These are phyloP conservation scores for Iselma pallidipennis DNA, from an alignment of 2,888 invertebrate genomes.

Conservation along the genomic window DNA sequence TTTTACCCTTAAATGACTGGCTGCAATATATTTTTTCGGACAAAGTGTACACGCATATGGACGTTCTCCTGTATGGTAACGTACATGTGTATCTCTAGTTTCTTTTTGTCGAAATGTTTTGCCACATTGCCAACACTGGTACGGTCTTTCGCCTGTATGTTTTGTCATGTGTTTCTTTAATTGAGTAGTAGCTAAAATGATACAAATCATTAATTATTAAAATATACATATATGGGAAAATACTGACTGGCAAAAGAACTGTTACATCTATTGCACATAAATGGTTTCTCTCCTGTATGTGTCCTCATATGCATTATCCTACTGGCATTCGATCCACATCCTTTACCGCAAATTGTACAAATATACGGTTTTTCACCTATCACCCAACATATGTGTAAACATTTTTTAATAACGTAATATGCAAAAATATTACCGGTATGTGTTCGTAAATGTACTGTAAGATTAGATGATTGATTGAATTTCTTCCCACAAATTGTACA, in stretches of 20 bases:
- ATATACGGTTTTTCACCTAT: conserved; percentile 47
- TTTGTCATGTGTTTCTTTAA: conserved; percentile 51
- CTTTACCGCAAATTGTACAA: conserved; percentile 50
- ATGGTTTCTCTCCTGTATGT: conserved; percentile 52
- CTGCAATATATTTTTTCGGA: conserved; percentile 52
- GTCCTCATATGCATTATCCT: conserved; percentile 49
- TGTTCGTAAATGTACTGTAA: conserved; percentile 47
- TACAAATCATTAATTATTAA: conserved; percentile 2
- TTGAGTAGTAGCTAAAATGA: conserved; percentile 48
- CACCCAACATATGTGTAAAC: neutral
- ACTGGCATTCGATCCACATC: conserved; percentile 46
- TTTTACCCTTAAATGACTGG: conserved; percentile 51
- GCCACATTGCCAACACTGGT: conserved; percentile 54
- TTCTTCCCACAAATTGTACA: conserved; percentile 51
- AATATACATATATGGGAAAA: neutral
- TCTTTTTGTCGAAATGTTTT: conserved; percentile 53
- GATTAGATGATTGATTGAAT: conserved; percentile 51
- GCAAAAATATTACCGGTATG: conserved; percentile 48
- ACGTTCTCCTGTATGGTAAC: conserved; percentile 53
- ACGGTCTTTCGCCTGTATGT: conserved; percentile 53
- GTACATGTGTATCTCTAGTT: conserved; percentile 52
- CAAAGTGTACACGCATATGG: conserved; percentile 51
- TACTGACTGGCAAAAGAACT: conserved; percentile 51
- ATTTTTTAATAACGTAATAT: too few relatives aligned
- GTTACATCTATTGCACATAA: conserved; percentile 47